Percentiles rank a stretch among this genome's conserved stretches.
Conservation (phyloP, 1,140 invertebrate genomes). For the Meloidogyne hapla region DNA sequence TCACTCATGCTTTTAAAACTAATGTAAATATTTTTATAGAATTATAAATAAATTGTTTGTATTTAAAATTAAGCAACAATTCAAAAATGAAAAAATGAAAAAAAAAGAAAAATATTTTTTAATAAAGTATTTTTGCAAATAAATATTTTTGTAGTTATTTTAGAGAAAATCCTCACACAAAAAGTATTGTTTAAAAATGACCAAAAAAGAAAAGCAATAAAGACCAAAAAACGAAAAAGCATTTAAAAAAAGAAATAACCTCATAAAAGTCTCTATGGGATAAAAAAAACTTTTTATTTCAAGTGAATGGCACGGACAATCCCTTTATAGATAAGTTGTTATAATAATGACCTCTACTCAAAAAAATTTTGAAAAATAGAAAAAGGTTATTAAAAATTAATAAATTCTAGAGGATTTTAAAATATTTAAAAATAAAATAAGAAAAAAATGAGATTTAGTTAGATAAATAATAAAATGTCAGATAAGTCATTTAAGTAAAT, state of each 20-base stretch:
- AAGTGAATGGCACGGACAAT: slow-evolving; percentile 4
- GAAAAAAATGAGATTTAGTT: no score
- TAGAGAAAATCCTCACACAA: neutral
- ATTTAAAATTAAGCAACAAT: slow-evolving; percentile 3
- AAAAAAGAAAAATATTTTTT: neutral
- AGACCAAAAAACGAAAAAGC: no score
- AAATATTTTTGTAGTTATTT: neutral
- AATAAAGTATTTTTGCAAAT: neutral
- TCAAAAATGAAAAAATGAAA: neutral
- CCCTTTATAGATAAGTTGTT: neutral
- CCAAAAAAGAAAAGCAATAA: neutral
- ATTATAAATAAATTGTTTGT: neutral
- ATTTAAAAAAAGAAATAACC: neutral
- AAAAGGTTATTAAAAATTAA: no score
- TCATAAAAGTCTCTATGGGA: neutral
- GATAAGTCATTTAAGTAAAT: no score
- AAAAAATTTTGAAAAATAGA: no score
- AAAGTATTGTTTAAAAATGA: neutral
- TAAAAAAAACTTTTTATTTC: neutral
- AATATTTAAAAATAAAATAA: no score
- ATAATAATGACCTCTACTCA: neutral
- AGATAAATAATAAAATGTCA: no score
- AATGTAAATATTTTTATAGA: neutral
- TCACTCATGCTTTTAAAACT: neutral
- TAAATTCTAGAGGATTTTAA: no score